Base-by-base conservation (phyloP, 2,113 vertebrate species). In the Syrmaticus mikado region DNA sequence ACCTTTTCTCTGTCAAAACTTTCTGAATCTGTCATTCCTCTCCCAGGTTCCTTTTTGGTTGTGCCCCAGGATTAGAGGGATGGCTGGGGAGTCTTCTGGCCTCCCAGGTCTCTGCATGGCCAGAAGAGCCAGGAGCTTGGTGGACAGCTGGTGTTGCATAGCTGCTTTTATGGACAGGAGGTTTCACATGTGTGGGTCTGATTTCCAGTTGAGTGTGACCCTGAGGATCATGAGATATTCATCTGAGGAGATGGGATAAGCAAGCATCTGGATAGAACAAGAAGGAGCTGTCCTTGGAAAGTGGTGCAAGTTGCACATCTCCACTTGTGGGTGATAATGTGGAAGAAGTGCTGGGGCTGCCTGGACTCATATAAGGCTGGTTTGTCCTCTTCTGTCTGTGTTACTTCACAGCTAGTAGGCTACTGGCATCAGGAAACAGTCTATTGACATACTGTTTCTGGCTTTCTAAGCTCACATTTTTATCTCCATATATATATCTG, bases 101-200 rank as follows among this genome's bases (percentile, higher is more conserved):
- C 36, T 80, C 28, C n/a, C 0, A 0, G 60, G 36, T 90, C 68
- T 58, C 41, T 74, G 30, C 7, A 1, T 22, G 36, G 38, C 30
- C 0, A 0, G 79, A 61, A 76, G 32, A n/a, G 13, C 7, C 80
- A 32, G 61, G 30, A 62, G 24, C 30, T 62, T 8, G 7, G 14
- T 7, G n/a, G 6, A 32, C 28, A 40, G 67, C 8, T 1, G 2
- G 38, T 16, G 6, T 2, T 60, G 32, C 68, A 67, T 34, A 50
- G 28, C 61, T 88, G 32, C 20, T 87, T 57, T 73, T 32, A 30
- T 2, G 2, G 27, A 38, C 79, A 40, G 38, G 81, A 48, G 48
- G 36, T 68, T 94, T 79, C 0, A 0, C 12, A 2, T 0, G 0
- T 41, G 25, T 64, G 28, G 7, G 8, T 46, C 65, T 83, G 25